Evolutionary conservation across 2,113 vertebrate species (phyloP), one percentile per base, ranked within the genome.

Genomic region (Salvelinus sp.): DNA sequence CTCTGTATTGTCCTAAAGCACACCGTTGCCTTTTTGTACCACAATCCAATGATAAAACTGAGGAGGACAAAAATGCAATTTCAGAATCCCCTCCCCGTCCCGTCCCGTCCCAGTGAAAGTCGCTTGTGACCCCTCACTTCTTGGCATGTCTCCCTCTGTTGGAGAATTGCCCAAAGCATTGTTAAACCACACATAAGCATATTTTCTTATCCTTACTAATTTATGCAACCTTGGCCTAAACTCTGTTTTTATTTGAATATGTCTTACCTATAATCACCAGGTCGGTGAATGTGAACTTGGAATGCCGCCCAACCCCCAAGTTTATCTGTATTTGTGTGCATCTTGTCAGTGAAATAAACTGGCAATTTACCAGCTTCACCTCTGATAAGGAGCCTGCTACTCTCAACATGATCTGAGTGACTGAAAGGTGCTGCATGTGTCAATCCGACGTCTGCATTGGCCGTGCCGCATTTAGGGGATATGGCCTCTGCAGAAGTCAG

Each of bases 291-390:
- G 63, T 28, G 6, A 73, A 66, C 10, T 70, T 57, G 50, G 76
- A 70, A 65, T 72, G 63, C 30, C 58, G 60, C 57, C 58, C 74
- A 77, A 64, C 25, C 66, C 30, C 30, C 38, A 38, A 57, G 64
- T 47, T 48, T 50, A 54, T 50, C 67, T 28, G 10, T 65, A 60
- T 72, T 58, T 74, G 63, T 57, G 47, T 68, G 50, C 76, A 71
- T 76, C 38, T 72, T 75, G 60, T 86, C 79, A 74, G 58, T 25
- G 4, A 71, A 18, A 54, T 16, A 9, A 63, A 38, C 72, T 67
- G 28, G 44, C 58, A 78, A n/a, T 18, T 54, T 54, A 54, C 12
- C 14, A 63, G 6, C 7, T 10, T 63, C 23, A 63, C 22, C 23
- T 63, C 23, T 9, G 60, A 25, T 22, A 63, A 25, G 12, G 20